A percentile compares a stretch with the other conserved stretches of the same genome.
Conservation (phyloP, 2,797 vertebrate genomes). For the Sternotherus odoratus region DNA sequence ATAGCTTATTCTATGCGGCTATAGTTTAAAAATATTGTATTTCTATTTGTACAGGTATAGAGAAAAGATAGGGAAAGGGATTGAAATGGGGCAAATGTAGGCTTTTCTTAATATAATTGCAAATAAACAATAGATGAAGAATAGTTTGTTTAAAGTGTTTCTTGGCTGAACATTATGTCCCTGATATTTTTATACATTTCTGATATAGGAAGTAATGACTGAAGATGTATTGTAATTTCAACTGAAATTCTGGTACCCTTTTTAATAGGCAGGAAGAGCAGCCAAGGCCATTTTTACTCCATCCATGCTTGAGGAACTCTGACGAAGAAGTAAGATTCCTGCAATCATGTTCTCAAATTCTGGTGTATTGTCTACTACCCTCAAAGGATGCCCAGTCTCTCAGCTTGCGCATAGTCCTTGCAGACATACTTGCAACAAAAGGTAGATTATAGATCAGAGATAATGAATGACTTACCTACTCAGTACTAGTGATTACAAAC, state of each 20-base stretch:
- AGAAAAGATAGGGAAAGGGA: not conserved
- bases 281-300: constrained; percentile 90
- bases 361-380: constrained; percentile 94
- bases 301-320: constrained; percentile 89
- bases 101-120: not conserved
- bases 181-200: not conserved
- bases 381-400: constrained; percentile 91
- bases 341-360: constrained; percentile 91
- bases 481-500: not conserved
- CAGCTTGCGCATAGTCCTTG: constrained; percentile 93
- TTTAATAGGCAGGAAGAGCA: constrained; percentile 90
- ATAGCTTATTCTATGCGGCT: not conserved
- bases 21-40: not conserved
- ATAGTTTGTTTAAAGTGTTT: not conserved
- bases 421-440: constrained; percentile 95
- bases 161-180: not conserved
- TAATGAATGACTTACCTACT: constrained; percentile 13
- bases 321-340: constrained; percentile 93
- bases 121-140: not conserved
- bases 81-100: not conserved
- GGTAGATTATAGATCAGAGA: constrained; percentile 77
- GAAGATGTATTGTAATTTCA: not conserved
- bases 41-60: not conserved
- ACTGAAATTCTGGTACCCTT: constrained; percentile 15
- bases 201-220: not conserved